phyloP scores from a whole-genome alignment of 2,113 vertebrate species.

The Cheilinus undulatus region DNA sequence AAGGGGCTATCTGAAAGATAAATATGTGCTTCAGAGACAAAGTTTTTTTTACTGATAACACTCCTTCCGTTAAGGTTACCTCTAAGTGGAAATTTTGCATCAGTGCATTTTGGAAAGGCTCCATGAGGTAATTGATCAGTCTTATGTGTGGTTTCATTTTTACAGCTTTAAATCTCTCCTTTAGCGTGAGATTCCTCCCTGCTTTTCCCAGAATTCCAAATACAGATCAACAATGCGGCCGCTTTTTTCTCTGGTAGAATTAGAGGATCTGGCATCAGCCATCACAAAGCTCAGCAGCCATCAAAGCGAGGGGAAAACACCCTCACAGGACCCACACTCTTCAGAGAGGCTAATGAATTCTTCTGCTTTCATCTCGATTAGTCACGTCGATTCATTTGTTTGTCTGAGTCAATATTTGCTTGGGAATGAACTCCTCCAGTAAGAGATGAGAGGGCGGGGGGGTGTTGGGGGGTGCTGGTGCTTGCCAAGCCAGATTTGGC shows the following conservation, averaged over 20 bases:
- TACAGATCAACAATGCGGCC: neutral
- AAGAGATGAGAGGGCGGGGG: slow-evolving; percentile 33
- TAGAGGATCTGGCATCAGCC: neutral
- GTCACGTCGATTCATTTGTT: slow-evolving; percentile 42
- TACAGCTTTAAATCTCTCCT: slow-evolving; percentile 12
- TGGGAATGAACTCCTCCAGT: slow-evolving; percentile 29
- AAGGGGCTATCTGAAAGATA: neutral
- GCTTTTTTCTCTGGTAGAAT: neutral
- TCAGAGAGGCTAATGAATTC: slow-evolving; percentile 27
- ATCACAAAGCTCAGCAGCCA: slow-evolving; percentile 1
- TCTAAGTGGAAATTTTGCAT: neutral
- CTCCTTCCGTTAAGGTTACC: neutral
- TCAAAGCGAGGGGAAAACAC: slow-evolving; percentile 1
- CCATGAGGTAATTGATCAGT: neutral
- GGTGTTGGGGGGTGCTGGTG: neutral
- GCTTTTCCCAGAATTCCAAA: slow-evolving; percentile 13
- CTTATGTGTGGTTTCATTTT: slow-evolving; percentile 2
- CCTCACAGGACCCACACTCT: slow-evolving; percentile 1
- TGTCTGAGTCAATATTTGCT: slow-evolving; percentile 49
- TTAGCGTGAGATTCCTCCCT: slow-evolving; percentile 1
- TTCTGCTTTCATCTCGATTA: slow-evolving; percentile 8
- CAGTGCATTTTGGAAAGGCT: neutral
- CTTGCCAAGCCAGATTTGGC: slow-evolving; percentile 59
- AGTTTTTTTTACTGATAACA: no score
- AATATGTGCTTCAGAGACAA: neutral